These are phyloP conservation scores for Oreochromis mossambicus DNA, from an alignment of 2,797 vertebrate genomes.

Conservation along the genomic window DNA sequence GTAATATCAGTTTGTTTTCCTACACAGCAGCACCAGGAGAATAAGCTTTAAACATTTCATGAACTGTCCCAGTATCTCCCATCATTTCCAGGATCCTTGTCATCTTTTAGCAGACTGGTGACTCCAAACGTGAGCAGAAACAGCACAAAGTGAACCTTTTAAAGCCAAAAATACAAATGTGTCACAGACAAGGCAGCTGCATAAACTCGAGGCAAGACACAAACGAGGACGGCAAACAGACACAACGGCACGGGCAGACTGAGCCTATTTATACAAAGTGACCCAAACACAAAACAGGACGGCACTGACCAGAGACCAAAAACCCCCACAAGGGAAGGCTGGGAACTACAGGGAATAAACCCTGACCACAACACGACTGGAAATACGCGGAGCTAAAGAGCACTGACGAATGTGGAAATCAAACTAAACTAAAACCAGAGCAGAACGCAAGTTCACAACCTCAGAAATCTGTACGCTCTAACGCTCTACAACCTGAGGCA, in stretches of 20 bases:
- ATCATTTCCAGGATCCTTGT: not conserved
- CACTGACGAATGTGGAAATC: not conserved
- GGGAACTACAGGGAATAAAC: not conserved
- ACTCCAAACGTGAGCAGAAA: not conserved
- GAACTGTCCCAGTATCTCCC: not conserved
- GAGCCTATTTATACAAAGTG: not conserved
- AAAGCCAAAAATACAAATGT: not conserved
- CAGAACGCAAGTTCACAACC: not conserved
- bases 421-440: not conserved
- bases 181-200: not conserved
- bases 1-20: not conserved
- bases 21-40: not conserved
- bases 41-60: not conserved
- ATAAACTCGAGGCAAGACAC: not conserved
- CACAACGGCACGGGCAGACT: not conserved
- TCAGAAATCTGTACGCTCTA: not conserved
- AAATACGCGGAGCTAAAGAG: not conserved
- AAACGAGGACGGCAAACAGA: not conserved
- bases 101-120: not conserved
- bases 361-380: not conserved
- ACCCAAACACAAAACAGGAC: too few species aligned
- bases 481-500: not conserved
- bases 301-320: not conserved
- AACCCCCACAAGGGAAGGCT: not conserved
- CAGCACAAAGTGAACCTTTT: not conserved